A percentile compares a stretch with the other conserved stretches of the same genome.
Conservation (phyloP, 2,888 invertebrate genomes). For the Arge pagana region DNA sequence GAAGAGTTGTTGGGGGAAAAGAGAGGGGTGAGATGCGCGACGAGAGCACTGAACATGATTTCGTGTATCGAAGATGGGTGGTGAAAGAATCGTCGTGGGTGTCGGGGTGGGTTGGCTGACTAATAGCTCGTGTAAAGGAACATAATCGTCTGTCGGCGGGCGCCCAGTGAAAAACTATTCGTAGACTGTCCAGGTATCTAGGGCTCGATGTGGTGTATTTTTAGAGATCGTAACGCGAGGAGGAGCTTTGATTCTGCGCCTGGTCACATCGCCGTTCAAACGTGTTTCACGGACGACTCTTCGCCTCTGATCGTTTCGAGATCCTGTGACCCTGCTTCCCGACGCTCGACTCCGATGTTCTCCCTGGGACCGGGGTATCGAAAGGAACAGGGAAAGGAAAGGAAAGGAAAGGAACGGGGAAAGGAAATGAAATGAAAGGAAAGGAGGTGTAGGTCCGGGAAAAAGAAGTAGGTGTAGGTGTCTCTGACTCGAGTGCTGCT, state of each 20-base stretch:
- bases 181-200: conserved; percentile 58
- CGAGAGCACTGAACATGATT: too few relatives aligned
- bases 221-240: conserved; percentile 58
- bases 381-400: too few relatives aligned
- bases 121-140: conserved; percentile 17
- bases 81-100: too few relatives aligned
- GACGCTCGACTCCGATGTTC: background rate
- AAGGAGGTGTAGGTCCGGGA: too few relatives aligned
- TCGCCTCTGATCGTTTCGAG: conserved; percentile 2
- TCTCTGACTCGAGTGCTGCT: too few relatives aligned
- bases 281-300: conserved; percentile 28
- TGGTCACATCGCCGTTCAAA: too few relatives aligned
- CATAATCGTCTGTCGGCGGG: conserved; percentile 36
- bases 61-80: too few relatives aligned
- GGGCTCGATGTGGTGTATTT: conserved; percentile 57
- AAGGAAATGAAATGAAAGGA: too few relatives aligned
- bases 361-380: background rate
- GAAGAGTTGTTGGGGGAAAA: too few relatives aligned
- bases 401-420: too few relatives aligned
- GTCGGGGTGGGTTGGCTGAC: background rate
- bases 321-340: background rate
- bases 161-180: conserved; percentile 42
- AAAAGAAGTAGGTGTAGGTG: too few relatives aligned
- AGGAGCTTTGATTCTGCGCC: conserved; percentile 36
- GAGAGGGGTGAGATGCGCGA: conserved; percentile 2